Evolutionary conservation across 2,797 vertebrate genomes (phyloP).

Genomic region (Gambelia wislizenii): DNA sequence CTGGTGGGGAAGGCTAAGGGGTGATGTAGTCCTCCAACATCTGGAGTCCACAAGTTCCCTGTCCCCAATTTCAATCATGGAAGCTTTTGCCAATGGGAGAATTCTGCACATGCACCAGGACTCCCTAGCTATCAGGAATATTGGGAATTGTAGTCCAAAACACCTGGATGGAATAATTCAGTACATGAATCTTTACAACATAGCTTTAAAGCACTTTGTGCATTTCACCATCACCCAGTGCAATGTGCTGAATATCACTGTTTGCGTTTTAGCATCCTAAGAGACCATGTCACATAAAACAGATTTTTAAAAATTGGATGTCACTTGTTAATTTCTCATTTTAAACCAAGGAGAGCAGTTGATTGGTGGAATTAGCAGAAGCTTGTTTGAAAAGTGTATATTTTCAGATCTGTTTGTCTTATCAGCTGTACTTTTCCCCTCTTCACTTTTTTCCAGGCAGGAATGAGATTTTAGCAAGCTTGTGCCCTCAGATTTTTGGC

Average conservation of each 20-base stretch:
- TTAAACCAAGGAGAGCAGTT: background rate
- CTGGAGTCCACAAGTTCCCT: background rate
- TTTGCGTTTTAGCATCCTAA: background rate
- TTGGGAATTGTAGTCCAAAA: background rate
- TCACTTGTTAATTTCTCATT: background rate
- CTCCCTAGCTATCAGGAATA: background rate
- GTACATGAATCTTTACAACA: background rate
- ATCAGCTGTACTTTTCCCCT: slow-evolving; percentile 42
- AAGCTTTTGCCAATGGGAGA: background rate
- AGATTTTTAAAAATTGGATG: background rate
- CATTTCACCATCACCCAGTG: background rate
- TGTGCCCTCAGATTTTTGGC: slow-evolving; percentile 96
- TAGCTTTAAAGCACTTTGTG: background rate
- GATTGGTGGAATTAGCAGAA: background rate
- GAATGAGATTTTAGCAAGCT: slow-evolving; percentile 92
- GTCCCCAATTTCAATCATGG: background rate
- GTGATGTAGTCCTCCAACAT: too few relatives aligned
- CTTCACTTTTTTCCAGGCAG: slow-evolving; percentile 81
- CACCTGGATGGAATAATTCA: background rate
- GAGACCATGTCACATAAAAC: background rate
- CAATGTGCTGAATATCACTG: background rate
- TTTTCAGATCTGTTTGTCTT: slow-evolving; percentile 29
- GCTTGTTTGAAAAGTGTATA: background rate
- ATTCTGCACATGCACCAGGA: background rate
- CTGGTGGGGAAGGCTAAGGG: background rate